Base-by-base conservation (phyloP, 2,113 vertebrate genomes). In the Microtus oregoni region DNA sequence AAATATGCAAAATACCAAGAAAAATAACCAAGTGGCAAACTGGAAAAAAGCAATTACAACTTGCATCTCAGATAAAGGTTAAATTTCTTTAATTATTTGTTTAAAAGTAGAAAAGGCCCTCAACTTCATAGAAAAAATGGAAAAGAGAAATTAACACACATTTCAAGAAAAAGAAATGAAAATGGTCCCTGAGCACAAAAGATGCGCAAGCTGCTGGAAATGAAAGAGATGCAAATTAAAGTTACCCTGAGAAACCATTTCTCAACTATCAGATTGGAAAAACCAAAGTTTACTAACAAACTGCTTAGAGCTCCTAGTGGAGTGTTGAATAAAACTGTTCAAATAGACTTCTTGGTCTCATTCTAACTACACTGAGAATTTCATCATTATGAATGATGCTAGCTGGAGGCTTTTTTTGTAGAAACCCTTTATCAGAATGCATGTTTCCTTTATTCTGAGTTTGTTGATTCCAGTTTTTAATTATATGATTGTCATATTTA, bases 141-240 rank as follows among this genome's bases (percentile, higher is more conserved):
- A 61, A 86, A 91, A 70, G 41, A 88, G 61, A 96, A 96, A 96
- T 89, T 68, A 94, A 94, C 58, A 91, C 82, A 91, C 67, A 88
- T 95, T 95, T 96, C 81, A 95, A 90, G 41, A 94, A 78, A 94
- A 95, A 91, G 65, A 96, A 95, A 94, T 86, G 58, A 72, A 97
- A 94, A 94, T 83, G 41, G 58, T 52, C 82, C 77, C 94, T 81
- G 87, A 93, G 89, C 67, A 76, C 41, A 83, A 93, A 96, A 91
- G 92, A 86, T 89, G 50, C 22, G 55, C 76, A 88, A 52, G 35
- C 24, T 79, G 4, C 65, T 61, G 47, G 50, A 70, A 96, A 93
- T 81, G 75, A 93, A 96, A 93, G 85, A 79, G 72, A 81, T 77
- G 78, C 82, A 96, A 94, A 93, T 89, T 86, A 89, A 94, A 93